phyloP scores from a whole-genome alignment of 2,797 vertebrate genomes.

The Crenuchus spilurus region DNA sequence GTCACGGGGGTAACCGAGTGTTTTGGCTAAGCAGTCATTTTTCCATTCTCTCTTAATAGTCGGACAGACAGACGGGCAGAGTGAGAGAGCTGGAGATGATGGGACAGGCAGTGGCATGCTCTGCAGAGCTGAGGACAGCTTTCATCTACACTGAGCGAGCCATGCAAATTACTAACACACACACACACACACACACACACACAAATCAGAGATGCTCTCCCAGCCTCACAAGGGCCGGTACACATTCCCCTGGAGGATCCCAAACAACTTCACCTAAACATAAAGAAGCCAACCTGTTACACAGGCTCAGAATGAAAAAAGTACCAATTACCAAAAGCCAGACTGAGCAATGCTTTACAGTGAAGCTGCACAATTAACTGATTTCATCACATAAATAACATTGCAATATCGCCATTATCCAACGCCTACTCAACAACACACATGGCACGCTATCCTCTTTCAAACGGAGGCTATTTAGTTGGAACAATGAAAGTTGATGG shows the following conservation, averaged over 20 bases:
- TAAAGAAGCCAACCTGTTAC: neutral
- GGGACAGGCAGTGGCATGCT: conserved; percentile 39
- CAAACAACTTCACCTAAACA: conserved; percentile 6
- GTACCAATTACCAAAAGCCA: neutral
- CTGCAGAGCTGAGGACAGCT: conserved; percentile 29
- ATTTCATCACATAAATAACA: neutral
- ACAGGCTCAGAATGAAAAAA: no score
- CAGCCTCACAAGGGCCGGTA: neutral
- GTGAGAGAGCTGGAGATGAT: neutral
- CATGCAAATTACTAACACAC: conserved; percentile 42
- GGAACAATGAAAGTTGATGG: neutral
- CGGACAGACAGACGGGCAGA: neutral
- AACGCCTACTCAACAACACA: neutral
- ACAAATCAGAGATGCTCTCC: conserved; percentile 9
- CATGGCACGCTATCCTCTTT: neutral
- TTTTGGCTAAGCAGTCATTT: conserved; percentile 2
- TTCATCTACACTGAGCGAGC: conserved; percentile 38
- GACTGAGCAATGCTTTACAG: neutral
- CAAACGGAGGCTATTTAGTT: neutral
- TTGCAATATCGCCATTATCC: neutral
- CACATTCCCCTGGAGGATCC: neutral
- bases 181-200: conserved; percentile 33
- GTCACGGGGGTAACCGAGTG: neutral
- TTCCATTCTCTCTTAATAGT: neutral
- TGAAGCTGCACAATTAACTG: neutral